phyloP scores from a whole-genome alignment of 2,113 vertebrate species.

The Andinoacara biseriatus region DNA sequence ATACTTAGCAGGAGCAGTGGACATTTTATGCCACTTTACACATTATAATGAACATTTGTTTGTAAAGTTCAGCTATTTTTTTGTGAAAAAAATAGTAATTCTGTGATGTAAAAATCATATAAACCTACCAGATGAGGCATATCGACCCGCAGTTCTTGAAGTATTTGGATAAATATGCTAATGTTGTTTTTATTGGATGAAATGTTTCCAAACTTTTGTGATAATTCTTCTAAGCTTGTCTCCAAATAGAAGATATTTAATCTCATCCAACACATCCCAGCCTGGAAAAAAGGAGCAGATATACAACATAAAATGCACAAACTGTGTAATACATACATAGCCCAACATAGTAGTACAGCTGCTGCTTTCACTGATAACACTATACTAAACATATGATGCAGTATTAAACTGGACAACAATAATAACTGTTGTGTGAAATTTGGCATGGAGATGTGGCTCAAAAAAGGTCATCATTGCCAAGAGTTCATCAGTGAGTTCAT shows the following conservation, averaged over 20 bases:
- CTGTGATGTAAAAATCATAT: neutral
- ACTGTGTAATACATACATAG: neutral
- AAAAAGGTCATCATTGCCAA: neutral
- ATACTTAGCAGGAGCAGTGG: neutral
- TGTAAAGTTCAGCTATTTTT: no score
- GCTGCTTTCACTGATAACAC: neutral
- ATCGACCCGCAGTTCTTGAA: conserved; percentile 75
- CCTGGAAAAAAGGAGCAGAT: conserved; percentile 57
- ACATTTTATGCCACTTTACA: neutral
- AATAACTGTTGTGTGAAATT: no score
- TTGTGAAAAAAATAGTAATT: no score
- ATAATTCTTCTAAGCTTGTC: conserved; percentile 78
- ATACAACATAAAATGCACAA: neutral
- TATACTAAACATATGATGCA: neutral
- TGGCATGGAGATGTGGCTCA: neutral
- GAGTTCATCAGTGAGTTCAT: neutral
- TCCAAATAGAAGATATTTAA: conserved; percentile 82
- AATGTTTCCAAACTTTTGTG: conserved; percentile 82
- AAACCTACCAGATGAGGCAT: conserved; percentile 74
- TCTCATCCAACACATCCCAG: conserved; percentile 82
- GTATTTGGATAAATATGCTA: conserved; percentile 77
- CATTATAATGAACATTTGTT: no score
- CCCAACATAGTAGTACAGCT: neutral
- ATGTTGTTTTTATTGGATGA: conserved; percentile 83
- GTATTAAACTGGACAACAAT: neutral